Percentiles rank a stretch among this genome's conserved stretches.
Conservation (phyloP, 1,140 invertebrate genomes). For the Meloidogyne floridensis region DNA sequence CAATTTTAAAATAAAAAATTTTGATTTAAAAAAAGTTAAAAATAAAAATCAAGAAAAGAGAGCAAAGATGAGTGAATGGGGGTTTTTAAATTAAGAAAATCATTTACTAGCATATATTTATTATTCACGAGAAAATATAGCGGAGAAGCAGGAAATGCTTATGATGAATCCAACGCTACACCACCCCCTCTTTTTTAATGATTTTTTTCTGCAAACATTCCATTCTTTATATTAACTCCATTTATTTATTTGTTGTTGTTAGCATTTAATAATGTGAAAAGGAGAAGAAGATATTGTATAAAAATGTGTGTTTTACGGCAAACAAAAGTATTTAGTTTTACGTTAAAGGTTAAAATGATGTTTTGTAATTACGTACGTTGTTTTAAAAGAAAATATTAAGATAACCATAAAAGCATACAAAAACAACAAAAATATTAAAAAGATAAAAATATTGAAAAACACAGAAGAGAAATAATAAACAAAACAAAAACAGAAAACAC, state of each 20-base stretch:
- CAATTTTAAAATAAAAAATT: not conserved
- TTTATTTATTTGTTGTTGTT: not conserved
- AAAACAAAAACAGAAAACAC: too few relatives aligned
- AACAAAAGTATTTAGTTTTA: too few relatives aligned
- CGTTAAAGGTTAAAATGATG: too few relatives aligned
- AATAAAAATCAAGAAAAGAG: too few relatives aligned
- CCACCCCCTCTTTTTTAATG: not conserved
- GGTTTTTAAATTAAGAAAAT: not conserved
- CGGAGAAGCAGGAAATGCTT: not conserved
- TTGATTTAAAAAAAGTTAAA: not conserved
- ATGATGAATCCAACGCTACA: conserved; percentile 6
- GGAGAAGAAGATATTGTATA: not conserved
- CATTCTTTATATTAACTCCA: not conserved
- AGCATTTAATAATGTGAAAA: not conserved
- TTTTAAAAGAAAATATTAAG: too few relatives aligned
- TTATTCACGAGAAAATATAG: conserved; percentile 7
- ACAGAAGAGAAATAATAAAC: too few relatives aligned
- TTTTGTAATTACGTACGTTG: too few relatives aligned
- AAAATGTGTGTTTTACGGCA: not conserved
- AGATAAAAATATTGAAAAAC: too few relatives aligned
- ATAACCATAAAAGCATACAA: too few relatives aligned
- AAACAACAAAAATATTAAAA: too few relatives aligned
- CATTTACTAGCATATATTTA: not conserved
- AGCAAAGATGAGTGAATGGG: too few relatives aligned
- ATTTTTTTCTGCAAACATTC: conserved; percentile 4